A percentile compares a stretch with the other conserved stretches of the same genome.
Evolutionary conservation across 2,113 vertebrate species (phyloP).

Genomic region (Salvator merianae): DNA sequence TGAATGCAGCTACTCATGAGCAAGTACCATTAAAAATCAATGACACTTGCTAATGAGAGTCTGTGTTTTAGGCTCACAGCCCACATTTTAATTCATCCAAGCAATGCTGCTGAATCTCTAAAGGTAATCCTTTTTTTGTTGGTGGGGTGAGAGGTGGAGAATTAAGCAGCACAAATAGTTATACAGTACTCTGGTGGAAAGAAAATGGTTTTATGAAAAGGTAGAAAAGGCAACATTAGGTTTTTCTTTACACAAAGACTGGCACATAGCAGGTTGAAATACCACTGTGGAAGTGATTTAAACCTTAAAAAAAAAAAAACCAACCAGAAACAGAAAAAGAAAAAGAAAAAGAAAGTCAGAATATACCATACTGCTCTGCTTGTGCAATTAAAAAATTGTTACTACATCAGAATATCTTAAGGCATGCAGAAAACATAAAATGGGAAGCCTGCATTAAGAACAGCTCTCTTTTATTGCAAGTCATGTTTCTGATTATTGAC

Average conservation of each 20-base stretch:
- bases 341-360: not conserved
- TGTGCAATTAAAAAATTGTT: not conserved
- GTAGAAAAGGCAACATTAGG: not conserved
- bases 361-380: not conserved
- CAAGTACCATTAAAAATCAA: slow-evolving; percentile 7
- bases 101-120: not conserved
- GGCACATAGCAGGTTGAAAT: slow-evolving; percentile 53
- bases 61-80: slow-evolving; percentile 14
- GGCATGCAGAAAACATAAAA: not conserved
- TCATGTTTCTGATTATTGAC: not conserved
- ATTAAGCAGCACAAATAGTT: not conserved
- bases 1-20: not conserved
- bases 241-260: slow-evolving; percentile 54
- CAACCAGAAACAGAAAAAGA: not conserved
- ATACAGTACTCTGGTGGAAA: not conserved
- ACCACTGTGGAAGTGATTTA: slow-evolving; percentile 48
- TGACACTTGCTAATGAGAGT: slow-evolving; percentile 11
- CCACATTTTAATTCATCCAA: slow-evolving; percentile 10
- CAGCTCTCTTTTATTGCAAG: not conserved
- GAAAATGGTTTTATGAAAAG: not conserved
- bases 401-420: not conserved
- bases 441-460: not conserved
- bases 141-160: not conserved
- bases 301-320: slow-evolving; percentile 36
- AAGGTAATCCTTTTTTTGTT: not conserved